Base-by-base conservation (phyloP, 1,140 invertebrate species). In the Drosophila insularis region DNA sequence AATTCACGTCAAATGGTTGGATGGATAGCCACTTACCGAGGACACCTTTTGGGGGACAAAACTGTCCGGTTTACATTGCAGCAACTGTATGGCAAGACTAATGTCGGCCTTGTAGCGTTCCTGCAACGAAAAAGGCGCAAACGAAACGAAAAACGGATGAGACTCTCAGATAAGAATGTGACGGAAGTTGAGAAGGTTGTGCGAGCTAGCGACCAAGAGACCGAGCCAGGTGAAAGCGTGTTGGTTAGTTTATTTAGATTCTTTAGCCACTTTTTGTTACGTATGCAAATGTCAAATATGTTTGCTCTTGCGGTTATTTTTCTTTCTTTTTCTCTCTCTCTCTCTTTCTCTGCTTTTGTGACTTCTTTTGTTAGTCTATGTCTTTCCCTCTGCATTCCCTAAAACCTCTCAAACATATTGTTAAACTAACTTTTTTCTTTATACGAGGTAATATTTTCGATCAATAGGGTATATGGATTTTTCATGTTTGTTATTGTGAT, bases 31-130 rank as follows among this genome's bases (percentile, higher is more conserved):
- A 80, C 96, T 96, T 95, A 98, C 98, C 89, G 96, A 95, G 91
- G 97, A 97, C 90, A 98, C 95, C 93, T 97, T 97, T 86, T 98
- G 98, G 56, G 97, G 95, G 64, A 98, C 95, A 94, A 98, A 99
- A 93, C 97, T 97, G 62, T 97, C 96, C 74, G 98, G 98, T 92
- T 98, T 98, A 92, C 97, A 98, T 90, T 99, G 98, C 23, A 99
- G 93, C 73, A 99, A 93, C 93, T 98, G 97, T 75, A 98, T 98
- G 58, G 98, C 98, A 92, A 98, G 93, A 92, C 97, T 98, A 84
- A 98, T 97, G 92, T 99, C 98, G 92, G 96, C 97, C 93, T 97
- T 96, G 92, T 98, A 98, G 80, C 97, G 95, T 90, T 98, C 97
- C 98, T 98, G 93, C 31, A 90, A 81, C 35, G 11, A 37, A 11